These are phyloP conservation scores for Phaetusa simplex DNA, from an alignment of 2,113 vertebrate species.

Conservation along the genomic window DNA sequence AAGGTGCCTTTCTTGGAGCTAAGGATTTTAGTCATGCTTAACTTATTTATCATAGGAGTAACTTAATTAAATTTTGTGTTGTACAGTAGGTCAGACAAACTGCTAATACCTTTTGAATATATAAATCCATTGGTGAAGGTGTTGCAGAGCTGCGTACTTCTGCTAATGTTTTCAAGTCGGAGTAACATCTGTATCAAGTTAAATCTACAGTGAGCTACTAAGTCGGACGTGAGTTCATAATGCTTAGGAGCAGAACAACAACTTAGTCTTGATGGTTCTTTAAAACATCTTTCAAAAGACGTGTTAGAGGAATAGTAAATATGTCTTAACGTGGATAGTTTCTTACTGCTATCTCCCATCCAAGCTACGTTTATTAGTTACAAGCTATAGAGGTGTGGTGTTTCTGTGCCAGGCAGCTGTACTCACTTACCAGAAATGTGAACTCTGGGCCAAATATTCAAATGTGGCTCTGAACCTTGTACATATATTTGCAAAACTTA, in stretches of 20 bases:
- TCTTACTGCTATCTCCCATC: not conserved
- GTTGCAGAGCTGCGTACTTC: not conserved
- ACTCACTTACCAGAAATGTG: not conserved
- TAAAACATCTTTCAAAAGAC: not conserved
- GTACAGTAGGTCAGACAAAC: not conserved
- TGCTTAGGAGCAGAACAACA: not conserved
- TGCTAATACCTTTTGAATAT: not conserved
- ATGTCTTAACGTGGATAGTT: not conserved
- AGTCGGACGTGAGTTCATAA: fast-evolving
- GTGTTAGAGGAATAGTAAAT: not conserved
- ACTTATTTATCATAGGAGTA: not conserved
- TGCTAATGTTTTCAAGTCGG: not conserved
- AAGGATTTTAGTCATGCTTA: not conserved
- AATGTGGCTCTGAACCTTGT: constrained; percentile 30
- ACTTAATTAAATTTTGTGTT: not conserved
- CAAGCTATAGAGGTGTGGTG: not conserved
- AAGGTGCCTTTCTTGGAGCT: not conserved
- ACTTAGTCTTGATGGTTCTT: not conserved
- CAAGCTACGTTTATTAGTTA: fast-evolving
- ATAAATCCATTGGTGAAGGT: not conserved
- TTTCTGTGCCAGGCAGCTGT: not conserved
- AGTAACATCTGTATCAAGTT: not conserved
- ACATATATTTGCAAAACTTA: constrained; percentile 19
- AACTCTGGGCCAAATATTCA: constrained; percentile 21
- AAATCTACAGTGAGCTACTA: not conserved